Evolutionary conservation across 2,888 invertebrate genomes (phyloP), one percentile per base, ranked within the genome.

Genomic region (Bellardia bayeri): DNA sequence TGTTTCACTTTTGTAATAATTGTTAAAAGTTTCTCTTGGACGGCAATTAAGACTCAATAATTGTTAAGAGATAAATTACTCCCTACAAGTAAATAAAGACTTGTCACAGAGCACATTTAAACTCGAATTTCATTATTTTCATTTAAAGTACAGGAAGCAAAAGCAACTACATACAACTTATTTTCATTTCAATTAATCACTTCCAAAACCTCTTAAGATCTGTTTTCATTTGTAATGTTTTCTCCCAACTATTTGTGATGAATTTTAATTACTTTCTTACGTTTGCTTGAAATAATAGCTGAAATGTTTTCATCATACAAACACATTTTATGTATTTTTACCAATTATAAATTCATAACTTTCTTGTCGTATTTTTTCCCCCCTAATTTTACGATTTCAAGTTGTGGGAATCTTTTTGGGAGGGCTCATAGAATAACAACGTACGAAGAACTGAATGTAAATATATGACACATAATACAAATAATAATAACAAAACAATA

Each of bases 291-390:
- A 64, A 16, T 33, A 56, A 66, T 13, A 45, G 14, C 49, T 11
- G 30, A 49, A 66, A 14, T 51, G 5, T 51, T 61, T 63, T n/a
- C 13, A 11, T 33, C 11, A 45, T 11, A 45, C 45, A 45, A 0
- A 45, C 5, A 54, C 8, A 23, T 54, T 40, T 42, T 9, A 64
- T 40, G 33, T 16, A 45, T 64, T 56, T 76, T 69, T 56, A 30
- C 51, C 40, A 58, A 78, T 79, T 79, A 79, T 58, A 74, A 66
- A 85, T 80, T 80, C 79, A 85, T 74, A 84, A 68, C 14, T 54
- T 68, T 84, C 58, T 33, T 66, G 58, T 33, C 69, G 64, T 64
- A 49, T 33, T 69, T 75, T 30, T 72, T 42, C 42, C 45, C 42
- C 45, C 9, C 4, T 11, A 14, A n/a, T 45, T 7, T 58, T 75